Percentiles rank a stretch among this genome's conserved stretches.
phyloP scores from a whole-genome alignment of 2,888 invertebrate genomes.

The Drosophila recens region DNA sequence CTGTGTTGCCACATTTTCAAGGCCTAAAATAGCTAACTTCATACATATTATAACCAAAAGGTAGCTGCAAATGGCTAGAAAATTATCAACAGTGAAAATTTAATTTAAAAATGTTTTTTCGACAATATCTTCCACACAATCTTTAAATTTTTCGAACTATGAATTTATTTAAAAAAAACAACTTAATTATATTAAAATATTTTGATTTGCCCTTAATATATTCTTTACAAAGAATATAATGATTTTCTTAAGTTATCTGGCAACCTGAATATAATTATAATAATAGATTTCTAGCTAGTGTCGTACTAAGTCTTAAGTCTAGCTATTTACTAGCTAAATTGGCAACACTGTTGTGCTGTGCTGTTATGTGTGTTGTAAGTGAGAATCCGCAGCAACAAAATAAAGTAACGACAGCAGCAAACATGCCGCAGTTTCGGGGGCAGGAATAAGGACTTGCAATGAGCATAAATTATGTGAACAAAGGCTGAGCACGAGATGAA shows the following conservation, averaged over 20 bases:
- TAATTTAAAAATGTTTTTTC: too few relatives aligned
- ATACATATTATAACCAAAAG: neutral
- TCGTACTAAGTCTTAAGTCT: too few relatives aligned
- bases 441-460: constrained; percentile 54
- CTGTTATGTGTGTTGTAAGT: constrained; percentile 22
- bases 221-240: too few relatives aligned
- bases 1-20: neutral
- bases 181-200: too few relatives aligned
- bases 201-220: too few relatives aligned
- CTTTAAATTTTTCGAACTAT: too few relatives aligned
- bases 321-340: neutral
- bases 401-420: constrained; percentile 30
- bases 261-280: too few relatives aligned
- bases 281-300: neutral
- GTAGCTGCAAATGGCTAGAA: too few relatives aligned
- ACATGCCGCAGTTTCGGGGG: constrained; percentile 40
- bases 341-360: neutral
- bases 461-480: constrained; percentile 75
- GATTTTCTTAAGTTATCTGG: too few relatives aligned
- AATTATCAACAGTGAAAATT: too few relatives aligned
- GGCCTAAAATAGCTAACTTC: neutral
- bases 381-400: constrained; percentile 27
- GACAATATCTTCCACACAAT: too few relatives aligned
- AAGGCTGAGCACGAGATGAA: constrained; percentile 6
- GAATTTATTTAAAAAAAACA: too few relatives aligned